Evolutionary conservation across 2,113 vertebrate species (phyloP).

Genomic region (Toxostoma redivivum): DNA sequence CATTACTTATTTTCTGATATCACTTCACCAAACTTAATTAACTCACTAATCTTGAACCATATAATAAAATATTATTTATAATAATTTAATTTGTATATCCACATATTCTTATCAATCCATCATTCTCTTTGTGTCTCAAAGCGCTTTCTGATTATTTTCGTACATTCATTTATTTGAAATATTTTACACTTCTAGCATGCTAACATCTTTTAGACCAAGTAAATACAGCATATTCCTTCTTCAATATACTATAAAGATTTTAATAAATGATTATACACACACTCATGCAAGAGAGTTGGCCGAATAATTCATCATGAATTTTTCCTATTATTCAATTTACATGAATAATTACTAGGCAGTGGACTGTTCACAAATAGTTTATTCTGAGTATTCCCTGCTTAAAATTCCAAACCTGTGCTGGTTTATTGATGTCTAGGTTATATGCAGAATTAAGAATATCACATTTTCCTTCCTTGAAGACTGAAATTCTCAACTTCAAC

Average conservation of each 20-base stretch:
- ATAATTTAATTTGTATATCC: not conserved
- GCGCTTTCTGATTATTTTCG: not conserved
- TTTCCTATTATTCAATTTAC: constrained; percentile 27
- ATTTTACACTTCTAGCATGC: not conserved
- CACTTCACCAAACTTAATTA: not conserved
- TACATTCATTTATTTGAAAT: not conserved
- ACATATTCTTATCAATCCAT: not conserved
- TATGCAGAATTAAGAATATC: not conserved
- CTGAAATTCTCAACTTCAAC: not conserved
- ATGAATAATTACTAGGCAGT: constrained; percentile 20
- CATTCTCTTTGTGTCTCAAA: not conserved
- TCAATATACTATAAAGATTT: not conserved
- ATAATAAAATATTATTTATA: not conserved
- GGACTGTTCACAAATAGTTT: not conserved
- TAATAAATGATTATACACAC: constrained; percentile 5
- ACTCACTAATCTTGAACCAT: not conserved
- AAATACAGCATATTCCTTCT: not conserved
- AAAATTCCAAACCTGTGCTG: not conserved
- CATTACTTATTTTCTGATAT: not conserved
- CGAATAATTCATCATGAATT: constrained; percentile 16
- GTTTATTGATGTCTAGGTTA: not conserved
- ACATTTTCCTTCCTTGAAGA: not conserved
- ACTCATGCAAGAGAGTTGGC: not conserved
- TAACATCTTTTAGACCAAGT: not conserved
- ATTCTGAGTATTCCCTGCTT: not conserved